A percentile compares a stretch with the other conserved stretches of the same genome.
These are phyloP conservation scores for Eumaeus atala DNA, from an alignment of 1,140 invertebrate genomes.

Conservation along the genomic window DNA sequence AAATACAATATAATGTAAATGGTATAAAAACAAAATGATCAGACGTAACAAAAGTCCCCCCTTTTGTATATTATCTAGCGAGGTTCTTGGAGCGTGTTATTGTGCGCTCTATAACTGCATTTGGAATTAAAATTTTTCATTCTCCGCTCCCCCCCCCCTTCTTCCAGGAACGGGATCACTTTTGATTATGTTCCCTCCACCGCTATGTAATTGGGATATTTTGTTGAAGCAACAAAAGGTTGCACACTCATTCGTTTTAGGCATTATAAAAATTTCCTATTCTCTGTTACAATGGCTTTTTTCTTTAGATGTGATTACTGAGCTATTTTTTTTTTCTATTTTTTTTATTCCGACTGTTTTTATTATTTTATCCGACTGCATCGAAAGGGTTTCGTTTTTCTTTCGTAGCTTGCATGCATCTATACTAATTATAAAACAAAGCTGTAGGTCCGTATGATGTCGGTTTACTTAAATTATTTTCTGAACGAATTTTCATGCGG, in stretches of 20 bases:
- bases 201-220: slow-evolving; percentile 70
- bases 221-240: slow-evolving; percentile 57
- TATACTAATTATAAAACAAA: no score
- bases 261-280: slow-evolving; percentile 56
- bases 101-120: slow-evolving; percentile 69
- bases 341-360: no score
- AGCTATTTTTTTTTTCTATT: no score
- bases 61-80: slow-evolving; percentile 58
- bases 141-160: slow-evolving; percentile 35
- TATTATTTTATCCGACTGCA: no score
- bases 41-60: slow-evolving; percentile 46
- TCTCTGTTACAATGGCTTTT: slow-evolving; percentile 30
- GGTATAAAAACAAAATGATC: slow-evolving; percentile 25
- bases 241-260: slow-evolving; percentile 66
- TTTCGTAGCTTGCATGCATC: no score
- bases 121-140: slow-evolving; percentile 72
- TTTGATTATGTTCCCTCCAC: slow-evolving; percentile 67
- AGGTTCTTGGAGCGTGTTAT: slow-evolving; percentile 57
- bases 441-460: no score
- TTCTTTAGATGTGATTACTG: no score
- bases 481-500: no score
- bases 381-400: no score
- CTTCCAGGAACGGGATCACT: slow-evolving; percentile 59
- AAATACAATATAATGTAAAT: background rate
- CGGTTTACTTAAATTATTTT: no score